Conservation (phyloP, 2,113 vertebrate species). For the Elgaria multicarinata region DNA sequence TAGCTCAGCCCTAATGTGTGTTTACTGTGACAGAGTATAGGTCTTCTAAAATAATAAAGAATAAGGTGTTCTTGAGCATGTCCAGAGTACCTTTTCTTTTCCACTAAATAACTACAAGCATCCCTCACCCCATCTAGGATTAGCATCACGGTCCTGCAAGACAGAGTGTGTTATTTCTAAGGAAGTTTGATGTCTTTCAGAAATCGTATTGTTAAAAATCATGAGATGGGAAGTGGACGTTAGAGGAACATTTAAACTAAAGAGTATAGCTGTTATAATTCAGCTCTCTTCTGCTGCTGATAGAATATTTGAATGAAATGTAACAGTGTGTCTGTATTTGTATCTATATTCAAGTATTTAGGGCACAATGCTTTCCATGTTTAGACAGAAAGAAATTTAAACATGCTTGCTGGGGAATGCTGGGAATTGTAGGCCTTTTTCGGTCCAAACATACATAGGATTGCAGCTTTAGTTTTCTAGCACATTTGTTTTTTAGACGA, state of each 20-base stretch:
- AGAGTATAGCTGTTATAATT: neutral
- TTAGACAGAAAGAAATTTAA: no score
- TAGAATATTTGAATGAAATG: neutral
- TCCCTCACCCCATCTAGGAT: neutral
- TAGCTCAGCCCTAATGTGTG: neutral
- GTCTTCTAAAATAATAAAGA: no score
- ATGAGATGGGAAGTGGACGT: neutral
- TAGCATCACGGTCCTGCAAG: neutral
- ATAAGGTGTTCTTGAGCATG: neutral
- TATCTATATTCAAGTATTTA: neutral
- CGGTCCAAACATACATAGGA: no score
- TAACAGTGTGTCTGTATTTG: neutral
- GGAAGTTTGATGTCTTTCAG: neutral
- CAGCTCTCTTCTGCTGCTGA: neutral
- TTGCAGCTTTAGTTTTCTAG: neutral
- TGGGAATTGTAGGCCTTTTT: no score
- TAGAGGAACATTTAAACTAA: neutral
- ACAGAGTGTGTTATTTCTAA: neutral
- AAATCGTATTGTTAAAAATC: neutral
- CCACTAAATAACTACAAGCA: neutral
- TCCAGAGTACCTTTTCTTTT: neutral
- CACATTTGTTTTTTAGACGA: neutral
- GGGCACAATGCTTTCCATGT: no score
- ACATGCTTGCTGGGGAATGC: no score
- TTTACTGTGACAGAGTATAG: neutral